Evolutionary conservation across 2,888 invertebrate genomes (phyloP), one percentile per base, ranked within the genome.

Genomic region (Neelides folsomi): DNA sequence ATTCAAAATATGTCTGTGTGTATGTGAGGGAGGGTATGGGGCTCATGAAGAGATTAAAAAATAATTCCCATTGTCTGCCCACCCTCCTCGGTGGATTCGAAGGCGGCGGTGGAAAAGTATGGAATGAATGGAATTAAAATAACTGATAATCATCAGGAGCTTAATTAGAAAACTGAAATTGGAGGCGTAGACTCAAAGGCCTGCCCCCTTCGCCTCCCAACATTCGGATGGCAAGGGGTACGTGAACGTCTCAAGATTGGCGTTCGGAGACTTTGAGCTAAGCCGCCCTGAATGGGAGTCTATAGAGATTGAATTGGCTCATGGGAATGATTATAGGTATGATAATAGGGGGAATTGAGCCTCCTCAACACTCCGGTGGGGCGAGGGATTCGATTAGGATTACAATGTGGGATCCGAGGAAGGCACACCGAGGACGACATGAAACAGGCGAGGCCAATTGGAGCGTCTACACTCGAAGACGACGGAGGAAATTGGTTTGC

Each of bases 111-210:
- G 37, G 34, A 44, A 43, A 49, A 48, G 34, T 46, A 46, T 47
- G 20, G 51, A 50, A 57, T 57, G 56, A 57, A 57, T 54, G 54
- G 52, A 57, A 54, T 57, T 57, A 57, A 57, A 57, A 52, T 52
- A 54, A 57, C 54, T 54, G 56, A 57, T 57, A 57, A 54, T 53
- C 53, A 53, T 56, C 53, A 47, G 43, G 54, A 50, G 46, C 52
- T 57, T 57, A 57, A 57, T 57, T 57, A 57, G 52, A 57, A 57
- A 57, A 52, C 52, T 54, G 47, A 44, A 54, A 57, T 52, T 49
- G 48, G 51, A 27, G 27, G 43, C 51, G 47, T 50, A 50, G 50
- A 47, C 50, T 47, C 46, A 40, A 36, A 39, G 53, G 38, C 36
- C 53, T 53, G 47, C 53, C 53, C 49, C 47, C 50, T 53, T 42